phyloP scores from a whole-genome alignment of 1,140 invertebrate species.

The Atta colombica region DNA sequence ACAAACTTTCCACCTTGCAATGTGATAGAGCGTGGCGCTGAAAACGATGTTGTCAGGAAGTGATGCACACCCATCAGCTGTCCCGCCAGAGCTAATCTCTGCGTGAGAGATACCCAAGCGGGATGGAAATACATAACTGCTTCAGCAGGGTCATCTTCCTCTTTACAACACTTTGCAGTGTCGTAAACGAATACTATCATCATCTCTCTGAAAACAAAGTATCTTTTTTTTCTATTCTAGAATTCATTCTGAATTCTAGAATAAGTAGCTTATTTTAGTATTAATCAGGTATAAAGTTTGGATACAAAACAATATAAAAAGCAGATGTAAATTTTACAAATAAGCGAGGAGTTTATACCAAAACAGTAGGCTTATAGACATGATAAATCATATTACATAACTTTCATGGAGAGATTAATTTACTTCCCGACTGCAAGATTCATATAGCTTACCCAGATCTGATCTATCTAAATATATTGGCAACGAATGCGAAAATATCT shows the following conservation, averaged over 20 bases:
- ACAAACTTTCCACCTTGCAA: conserved; percentile 95
- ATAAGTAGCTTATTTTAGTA: conserved; percentile 9
- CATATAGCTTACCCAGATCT: conserved; percentile 59
- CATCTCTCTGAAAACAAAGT: conserved; percentile 90
- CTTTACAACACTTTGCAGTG: conserved; percentile 91
- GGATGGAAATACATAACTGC: conserved; percentile 96
- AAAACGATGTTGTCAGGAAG: conserved; percentile 92
- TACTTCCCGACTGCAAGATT: neutral
- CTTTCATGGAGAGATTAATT: neutral
- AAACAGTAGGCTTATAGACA: neutral
- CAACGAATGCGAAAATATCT: conserved; percentile 27
- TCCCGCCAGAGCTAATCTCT: conserved; percentile 92
- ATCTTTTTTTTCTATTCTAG: no score
- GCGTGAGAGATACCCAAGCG: conserved; percentile 93
- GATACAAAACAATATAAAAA: neutral
- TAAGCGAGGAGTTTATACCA: neutral
- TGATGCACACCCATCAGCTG: conserved; percentile 94
- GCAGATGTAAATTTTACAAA: neutral
- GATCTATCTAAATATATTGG: conserved; percentile 55
- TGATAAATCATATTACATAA: conserved; percentile 8
- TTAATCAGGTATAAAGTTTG: neutral
- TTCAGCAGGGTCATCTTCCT: conserved; percentile 94
- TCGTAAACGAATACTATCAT: conserved; percentile 96
- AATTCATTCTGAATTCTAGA: neutral
- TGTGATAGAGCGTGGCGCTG: conserved; percentile 90